A percentile compares a stretch with the other conserved stretches of the same genome.
Evolutionary conservation across 1,140 invertebrate genomes (phyloP).

Genomic region (Neelides sp.): DNA sequence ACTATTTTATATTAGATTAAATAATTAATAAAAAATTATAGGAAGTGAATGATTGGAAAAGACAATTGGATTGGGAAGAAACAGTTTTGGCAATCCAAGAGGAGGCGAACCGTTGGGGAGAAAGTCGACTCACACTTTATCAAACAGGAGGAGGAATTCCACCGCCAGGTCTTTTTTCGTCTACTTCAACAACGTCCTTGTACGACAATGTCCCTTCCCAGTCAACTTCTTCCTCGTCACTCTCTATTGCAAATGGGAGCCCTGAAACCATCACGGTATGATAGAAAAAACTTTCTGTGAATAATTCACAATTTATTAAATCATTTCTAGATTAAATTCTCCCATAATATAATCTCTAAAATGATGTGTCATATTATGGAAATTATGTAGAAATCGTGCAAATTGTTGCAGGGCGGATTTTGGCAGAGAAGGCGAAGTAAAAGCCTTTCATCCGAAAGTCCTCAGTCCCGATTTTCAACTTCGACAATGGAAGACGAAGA

Average conservation of each 20-base stretch:
- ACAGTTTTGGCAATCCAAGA: constrained; percentile 12
- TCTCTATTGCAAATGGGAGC: too few species aligned
- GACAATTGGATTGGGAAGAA: constrained; percentile 15
- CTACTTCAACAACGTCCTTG: constrained; percentile 14
- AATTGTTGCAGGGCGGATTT: too few species aligned
- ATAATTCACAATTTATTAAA: background rate
- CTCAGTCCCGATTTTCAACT: too few species aligned
- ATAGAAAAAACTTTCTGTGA: background rate
- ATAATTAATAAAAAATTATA: constrained; percentile 12
- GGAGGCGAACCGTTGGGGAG: constrained; percentile 6
- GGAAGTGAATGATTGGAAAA: constrained; percentile 21
- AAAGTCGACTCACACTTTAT: too few species aligned
- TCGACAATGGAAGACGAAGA: too few species aligned
- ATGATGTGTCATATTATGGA: too few species aligned
- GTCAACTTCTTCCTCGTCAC: background rate
- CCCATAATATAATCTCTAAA: too few species aligned
- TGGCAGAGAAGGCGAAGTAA: too few species aligned
- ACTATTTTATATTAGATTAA: constrained; percentile 12
- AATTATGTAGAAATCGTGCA: too few species aligned
- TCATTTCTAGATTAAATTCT: too few species aligned
- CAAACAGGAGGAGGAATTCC: too few species aligned
- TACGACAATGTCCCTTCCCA: constrained; percentile 20
- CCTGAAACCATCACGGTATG: constrained; percentile 1
- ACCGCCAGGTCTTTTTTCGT: background rate
- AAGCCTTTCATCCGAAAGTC: too few species aligned